phyloP scores from a whole-genome alignment of 64 coral and sea anemone genomes.

The Dendrophyllia cribrosa region DNA sequence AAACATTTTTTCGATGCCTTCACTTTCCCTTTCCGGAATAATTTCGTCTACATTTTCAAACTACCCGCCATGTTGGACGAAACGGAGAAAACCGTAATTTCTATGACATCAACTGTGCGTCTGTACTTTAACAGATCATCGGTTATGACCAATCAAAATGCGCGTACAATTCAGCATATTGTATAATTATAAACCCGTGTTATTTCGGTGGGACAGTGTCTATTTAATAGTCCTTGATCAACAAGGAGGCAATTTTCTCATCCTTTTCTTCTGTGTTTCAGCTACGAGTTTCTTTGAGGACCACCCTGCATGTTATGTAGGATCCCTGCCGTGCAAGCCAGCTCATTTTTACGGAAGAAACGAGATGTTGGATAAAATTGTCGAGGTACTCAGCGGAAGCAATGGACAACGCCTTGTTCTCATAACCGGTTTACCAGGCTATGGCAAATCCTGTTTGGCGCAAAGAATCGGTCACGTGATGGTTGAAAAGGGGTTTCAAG shows the following conservation, averaged over 20 bases:
- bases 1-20: no score
- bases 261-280: neutral
- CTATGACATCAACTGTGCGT: no score
- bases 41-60: no score
- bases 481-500: neutral
- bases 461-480: conserved; percentile 23
- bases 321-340: neutral
- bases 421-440: conserved; percentile 48
- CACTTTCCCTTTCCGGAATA: no score
- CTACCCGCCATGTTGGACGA: no score
- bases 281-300: neutral
- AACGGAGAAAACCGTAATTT: no score
- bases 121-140: no score
- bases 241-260: neutral
- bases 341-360: conserved; percentile 22
- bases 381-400: neutral
- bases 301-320: neutral
- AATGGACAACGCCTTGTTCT: conserved; percentile 3
- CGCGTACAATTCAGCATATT: no score
- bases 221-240: no score
- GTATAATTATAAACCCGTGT: no score
- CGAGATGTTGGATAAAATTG: neutral
- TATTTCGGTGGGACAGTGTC: no score
- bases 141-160: no score
- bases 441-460: conserved; percentile 44